phyloP scores from a whole-genome alignment of 2,113 vertebrate genomes.

The Cavia aperea region DNA sequence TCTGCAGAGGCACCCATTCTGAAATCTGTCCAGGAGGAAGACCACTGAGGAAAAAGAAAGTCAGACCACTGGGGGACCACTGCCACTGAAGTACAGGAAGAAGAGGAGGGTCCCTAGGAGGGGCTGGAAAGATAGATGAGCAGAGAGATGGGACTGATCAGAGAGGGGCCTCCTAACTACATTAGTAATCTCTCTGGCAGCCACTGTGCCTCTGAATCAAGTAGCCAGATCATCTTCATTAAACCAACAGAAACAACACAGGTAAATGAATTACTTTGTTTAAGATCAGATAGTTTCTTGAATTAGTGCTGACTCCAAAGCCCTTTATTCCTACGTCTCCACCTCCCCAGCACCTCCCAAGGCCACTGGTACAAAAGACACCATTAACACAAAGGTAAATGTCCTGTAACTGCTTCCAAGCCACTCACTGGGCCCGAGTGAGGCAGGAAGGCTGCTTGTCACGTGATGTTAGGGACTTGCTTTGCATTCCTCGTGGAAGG shows the following conservation, averaged over 20 bases:
- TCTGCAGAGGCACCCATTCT: neutral
- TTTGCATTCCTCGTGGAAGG: neutral
- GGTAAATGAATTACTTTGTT: neutral
- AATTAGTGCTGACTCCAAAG: neutral
- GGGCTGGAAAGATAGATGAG: neutral
- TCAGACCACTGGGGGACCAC: neutral
- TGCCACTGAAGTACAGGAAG: neutral
- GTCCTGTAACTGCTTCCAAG: neutral
- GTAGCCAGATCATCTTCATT: neutral
- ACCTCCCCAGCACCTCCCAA: neutral
- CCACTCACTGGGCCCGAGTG: neutral
- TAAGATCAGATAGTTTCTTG: neutral
- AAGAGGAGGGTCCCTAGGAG: neutral
- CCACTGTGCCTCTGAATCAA: neutral
- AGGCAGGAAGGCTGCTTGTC: neutral
- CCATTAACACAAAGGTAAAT: neutral
- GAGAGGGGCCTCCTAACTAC: neutral
- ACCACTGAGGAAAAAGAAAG: neutral
- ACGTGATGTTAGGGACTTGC: neutral
- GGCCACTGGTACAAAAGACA: neutral
- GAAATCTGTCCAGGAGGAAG: neutral
- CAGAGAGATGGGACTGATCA: neutral
- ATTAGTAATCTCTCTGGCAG: neutral
- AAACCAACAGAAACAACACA: neutral
- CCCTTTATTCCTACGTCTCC: neutral